phyloP scores from a whole-genome alignment of 92 coral and sea anemone genomes.

The Phymanthus crucifer region DNA sequence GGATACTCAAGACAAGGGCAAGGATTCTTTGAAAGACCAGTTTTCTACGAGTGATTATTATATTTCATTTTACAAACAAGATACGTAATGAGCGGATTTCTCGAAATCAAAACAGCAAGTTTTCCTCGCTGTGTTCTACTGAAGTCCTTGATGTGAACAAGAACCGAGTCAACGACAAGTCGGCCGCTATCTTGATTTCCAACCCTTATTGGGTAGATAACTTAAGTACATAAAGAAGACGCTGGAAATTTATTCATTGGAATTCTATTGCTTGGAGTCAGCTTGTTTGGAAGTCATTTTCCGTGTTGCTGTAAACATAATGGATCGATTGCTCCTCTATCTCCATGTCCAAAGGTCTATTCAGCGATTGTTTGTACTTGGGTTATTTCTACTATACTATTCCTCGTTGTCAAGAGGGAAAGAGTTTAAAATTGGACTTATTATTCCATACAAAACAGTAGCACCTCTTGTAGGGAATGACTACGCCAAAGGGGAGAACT shows the following conservation, averaged over 20 bases:
- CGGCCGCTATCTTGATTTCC: conserved; percentile 9
- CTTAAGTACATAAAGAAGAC: conserved; percentile 1
- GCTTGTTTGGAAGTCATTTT: not conserved
- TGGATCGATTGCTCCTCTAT: not conserved
- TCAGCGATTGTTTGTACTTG: not conserved
- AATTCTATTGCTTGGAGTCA: conserved; percentile 18
- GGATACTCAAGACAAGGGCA: not conserved
- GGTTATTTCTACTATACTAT: not conserved
- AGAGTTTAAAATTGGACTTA: conserved; percentile 75
- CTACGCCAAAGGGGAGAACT: conserved; percentile 58
- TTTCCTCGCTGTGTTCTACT: not conserved
- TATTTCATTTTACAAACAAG: not conserved
- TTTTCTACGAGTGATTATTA: not conserved
- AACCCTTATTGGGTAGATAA: not conserved
- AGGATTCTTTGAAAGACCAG: not conserved
- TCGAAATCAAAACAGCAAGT: not conserved
- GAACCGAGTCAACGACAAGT: conserved; percentile 7
- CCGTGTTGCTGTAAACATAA: not conserved
- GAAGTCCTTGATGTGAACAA: not conserved
- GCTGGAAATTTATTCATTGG: conserved; percentile 25
- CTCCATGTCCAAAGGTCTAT: not conserved
- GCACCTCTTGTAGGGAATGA: conserved; percentile 14
- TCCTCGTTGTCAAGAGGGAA: conserved; percentile 25
- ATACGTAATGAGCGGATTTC: not conserved
- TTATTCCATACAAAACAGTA: conserved; percentile 67